A percentile compares a stretch with the other conserved stretches of the same genome.
Evolutionary conservation across 2,888 invertebrate species (phyloP).

Genomic region (Caenorhabditis sp.): DNA sequence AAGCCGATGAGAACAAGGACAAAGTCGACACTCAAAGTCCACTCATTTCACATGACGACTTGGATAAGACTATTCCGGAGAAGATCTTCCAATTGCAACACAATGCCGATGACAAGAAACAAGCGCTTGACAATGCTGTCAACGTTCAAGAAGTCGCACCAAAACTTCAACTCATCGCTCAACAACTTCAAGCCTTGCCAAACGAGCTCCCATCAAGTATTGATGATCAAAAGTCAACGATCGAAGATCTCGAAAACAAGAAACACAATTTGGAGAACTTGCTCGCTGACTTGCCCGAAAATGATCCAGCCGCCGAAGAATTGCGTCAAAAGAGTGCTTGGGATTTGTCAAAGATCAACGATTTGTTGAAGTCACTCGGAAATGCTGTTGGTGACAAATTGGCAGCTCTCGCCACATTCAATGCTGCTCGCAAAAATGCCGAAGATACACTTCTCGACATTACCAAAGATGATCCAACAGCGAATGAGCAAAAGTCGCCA

Average conservation of each 20-base stretch:
- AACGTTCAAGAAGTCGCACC: conserved; percentile 35
- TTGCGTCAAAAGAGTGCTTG: conserved; percentile 43
- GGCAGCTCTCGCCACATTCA: conserved; percentile 49
- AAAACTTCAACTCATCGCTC: conserved; percentile 26
- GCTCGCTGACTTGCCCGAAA: conserved; percentile 28
- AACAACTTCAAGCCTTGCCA: conserved; percentile 30
- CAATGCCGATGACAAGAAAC: conserved; percentile 26
- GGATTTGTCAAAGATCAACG: conserved; percentile 46
- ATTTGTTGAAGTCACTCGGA: conserved; percentile 36
- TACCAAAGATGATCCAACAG: neutral
- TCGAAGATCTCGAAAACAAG: conserved; percentile 38
- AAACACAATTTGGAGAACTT: conserved; percentile 38
- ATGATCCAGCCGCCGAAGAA: conserved; percentile 34
- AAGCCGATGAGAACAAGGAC: conserved; percentile 22
- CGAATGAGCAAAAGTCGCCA: conserved; percentile 5
- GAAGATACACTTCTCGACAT: conserved; percentile 28
- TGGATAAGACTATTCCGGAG: conserved; percentile 21
- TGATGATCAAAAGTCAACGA: conserved; percentile 33
- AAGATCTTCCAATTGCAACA: conserved; percentile 11
- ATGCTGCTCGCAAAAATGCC: conserved; percentile 44
- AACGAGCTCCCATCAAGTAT: conserved; percentile 18
- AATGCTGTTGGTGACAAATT: conserved; percentile 47
- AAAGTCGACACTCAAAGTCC: conserved; percentile 12
- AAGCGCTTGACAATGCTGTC: conserved; percentile 23
- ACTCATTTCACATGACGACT: conserved; percentile 25